These are phyloP conservation scores for Brenthis daphne DNA, from an alignment of 2,888 invertebrate species.

Conservation along the genomic window DNA sequence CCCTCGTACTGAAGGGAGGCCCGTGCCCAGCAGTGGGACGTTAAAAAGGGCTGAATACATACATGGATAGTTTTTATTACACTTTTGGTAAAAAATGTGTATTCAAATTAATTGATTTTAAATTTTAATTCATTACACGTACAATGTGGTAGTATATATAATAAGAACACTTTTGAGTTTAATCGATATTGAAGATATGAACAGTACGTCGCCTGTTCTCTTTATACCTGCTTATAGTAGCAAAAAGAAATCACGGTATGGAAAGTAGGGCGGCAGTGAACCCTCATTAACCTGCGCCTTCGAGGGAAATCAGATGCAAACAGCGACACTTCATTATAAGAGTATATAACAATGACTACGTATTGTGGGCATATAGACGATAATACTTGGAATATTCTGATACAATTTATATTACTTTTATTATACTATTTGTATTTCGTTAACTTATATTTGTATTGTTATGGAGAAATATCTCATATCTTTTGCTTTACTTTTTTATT, in stretches of 20 bases:
- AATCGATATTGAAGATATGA: background rate
- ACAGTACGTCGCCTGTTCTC: background rate
- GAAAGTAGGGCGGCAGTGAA: conserved; percentile 24
- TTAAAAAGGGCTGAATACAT: too few relatives aligned
- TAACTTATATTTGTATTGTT: too few relatives aligned
- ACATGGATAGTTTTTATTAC: too few relatives aligned
- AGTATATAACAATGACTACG: conserved; percentile 6
- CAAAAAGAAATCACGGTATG: conserved; percentile 23
- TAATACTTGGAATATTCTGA: background rate
- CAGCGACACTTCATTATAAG: conserved; percentile 24
- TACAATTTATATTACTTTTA: background rate
- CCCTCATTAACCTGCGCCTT: conserved; percentile 32
- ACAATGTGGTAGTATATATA: background rate
- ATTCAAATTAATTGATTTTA: too few relatives aligned
- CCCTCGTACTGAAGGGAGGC: too few relatives aligned
- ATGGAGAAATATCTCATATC: too few relatives aligned
- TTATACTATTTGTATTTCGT: too few relatives aligned
- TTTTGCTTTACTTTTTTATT: too few relatives aligned
- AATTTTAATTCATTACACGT: too few relatives aligned
- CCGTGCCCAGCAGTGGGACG: too few relatives aligned
- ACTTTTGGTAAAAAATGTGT: too few relatives aligned
- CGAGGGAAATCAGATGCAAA: conserved; percentile 23
- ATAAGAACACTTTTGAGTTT: background rate
- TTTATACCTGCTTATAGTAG: background rate
- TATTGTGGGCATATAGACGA: background rate